phyloP scores from a whole-genome alignment of 2,113 vertebrate genomes.

The Epinephelus lanceolatus region DNA sequence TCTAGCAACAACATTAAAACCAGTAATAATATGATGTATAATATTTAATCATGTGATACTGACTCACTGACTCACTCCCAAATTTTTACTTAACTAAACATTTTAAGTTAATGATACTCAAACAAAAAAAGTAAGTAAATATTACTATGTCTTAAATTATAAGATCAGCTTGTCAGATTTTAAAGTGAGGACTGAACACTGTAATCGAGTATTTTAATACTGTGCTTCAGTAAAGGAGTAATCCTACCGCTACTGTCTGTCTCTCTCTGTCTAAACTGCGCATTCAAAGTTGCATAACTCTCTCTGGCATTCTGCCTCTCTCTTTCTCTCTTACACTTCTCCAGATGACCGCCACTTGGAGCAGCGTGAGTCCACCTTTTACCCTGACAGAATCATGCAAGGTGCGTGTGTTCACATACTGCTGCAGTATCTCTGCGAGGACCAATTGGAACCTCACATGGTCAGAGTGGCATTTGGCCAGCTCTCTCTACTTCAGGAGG shows the following conservation, averaged over 20 bases:
- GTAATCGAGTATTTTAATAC: background rate
- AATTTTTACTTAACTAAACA: no score
- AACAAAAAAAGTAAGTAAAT: no score
- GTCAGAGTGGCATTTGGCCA: conserved; percentile 29
- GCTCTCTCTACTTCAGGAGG: background rate
- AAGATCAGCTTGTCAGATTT: no score
- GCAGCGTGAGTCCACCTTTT: conserved; percentile 64
- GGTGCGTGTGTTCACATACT: conserved; percentile 56
- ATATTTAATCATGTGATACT: background rate
- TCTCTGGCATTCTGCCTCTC: conserved; percentile 6
- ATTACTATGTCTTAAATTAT: no score
- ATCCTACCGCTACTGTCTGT: background rate
- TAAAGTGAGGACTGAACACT: no score
- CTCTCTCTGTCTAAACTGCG: background rate
- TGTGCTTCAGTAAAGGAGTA: background rate
- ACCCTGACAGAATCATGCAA: conserved; percentile 38
- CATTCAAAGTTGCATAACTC: conserved; percentile 42
- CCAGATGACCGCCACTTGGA: conserved; percentile 32
- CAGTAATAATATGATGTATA: background rate
- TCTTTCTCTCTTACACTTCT: conserved; percentile 10
- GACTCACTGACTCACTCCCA: no score
- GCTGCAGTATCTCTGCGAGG: conserved; percentile 10
- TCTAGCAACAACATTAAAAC: background rate
- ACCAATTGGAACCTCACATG: conserved; percentile 17
- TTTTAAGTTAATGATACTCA: no score